Percentiles rank a stretch among this genome's conserved stretches.
Conservation (phyloP, 1,140 invertebrate genomes). For the Battus philenor region DNA sequence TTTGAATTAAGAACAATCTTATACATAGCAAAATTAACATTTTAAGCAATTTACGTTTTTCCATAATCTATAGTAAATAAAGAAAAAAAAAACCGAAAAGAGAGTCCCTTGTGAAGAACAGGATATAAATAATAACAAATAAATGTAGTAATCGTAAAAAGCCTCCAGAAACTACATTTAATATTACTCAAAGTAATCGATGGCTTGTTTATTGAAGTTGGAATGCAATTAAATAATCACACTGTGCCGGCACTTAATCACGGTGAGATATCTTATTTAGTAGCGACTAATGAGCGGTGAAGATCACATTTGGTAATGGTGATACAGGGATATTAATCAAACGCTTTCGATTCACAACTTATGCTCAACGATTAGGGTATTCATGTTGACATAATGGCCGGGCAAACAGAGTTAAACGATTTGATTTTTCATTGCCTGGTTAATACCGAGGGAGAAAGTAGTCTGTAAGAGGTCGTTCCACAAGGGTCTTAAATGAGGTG, state of each 20-base stretch:
- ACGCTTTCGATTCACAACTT: slow-evolving; percentile 66
- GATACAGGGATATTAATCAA: slow-evolving; percentile 66
- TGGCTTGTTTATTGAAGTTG: slow-evolving; percentile 43
- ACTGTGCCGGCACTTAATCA: slow-evolving; percentile 50
- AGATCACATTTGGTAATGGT: slow-evolving; percentile 68
- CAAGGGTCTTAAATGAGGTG: too few relatives aligned
- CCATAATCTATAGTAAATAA: too few relatives aligned
- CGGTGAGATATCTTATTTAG: slow-evolving; percentile 64
- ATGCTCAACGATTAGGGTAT: slow-evolving; percentile 61
- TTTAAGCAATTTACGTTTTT: too few relatives aligned
- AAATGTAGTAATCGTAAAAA: too few relatives aligned
- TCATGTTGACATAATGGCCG: slow-evolving; percentile 70
- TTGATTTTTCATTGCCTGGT: slow-evolving; percentile 44
- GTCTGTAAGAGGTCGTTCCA: too few relatives aligned
- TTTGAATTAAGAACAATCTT: not conserved
- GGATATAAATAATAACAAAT: too few relatives aligned
- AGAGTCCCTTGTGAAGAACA: not conserved
- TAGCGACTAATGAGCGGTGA: slow-evolving; percentile 64
- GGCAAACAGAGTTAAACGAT: slow-evolving; percentile 58
- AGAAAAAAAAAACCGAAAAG: not conserved
- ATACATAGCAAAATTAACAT: too few relatives aligned
- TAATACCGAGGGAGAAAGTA: too few relatives aligned
- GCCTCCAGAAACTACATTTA: slow-evolving; percentile 4
- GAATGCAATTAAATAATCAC: slow-evolving; percentile 69
- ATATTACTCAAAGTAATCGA: slow-evolving; percentile 28